These are phyloP conservation scores for Brienomyrus longianalis DNA, from an alignment of 2,113 vertebrate genomes.

Conservation along the genomic window DNA sequence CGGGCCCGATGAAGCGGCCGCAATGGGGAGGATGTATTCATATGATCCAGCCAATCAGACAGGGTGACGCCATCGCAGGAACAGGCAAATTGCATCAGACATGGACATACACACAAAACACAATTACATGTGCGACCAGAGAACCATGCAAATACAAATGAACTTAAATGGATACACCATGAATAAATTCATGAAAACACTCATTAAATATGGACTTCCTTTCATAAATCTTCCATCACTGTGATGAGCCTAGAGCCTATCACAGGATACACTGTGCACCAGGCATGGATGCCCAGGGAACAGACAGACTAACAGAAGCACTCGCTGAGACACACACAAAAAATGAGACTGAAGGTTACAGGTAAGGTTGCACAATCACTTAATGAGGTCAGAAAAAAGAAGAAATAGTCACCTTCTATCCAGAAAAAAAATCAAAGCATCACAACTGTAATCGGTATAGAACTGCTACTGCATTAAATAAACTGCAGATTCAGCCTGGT, in stretches of 20 bases:
- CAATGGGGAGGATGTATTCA: neutral
- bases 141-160: neutral
- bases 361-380: neutral
- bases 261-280: neutral
- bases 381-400: neutral
- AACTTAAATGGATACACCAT: neutral
- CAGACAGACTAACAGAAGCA: neutral
- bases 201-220: neutral
- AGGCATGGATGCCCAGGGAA: neutral
- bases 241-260: neutral
- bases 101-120: conserved; percentile 17
- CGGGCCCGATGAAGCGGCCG: neutral
- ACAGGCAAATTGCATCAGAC: conserved; percentile 84
- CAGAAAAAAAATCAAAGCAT: neutral
- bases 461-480: neutral
- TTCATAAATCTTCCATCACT: neutral
- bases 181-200: neutral
- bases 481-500: neutral
- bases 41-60: neutral
- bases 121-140: neutral
- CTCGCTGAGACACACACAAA: neutral
- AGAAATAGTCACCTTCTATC: neutral
- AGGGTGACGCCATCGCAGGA: conserved; percentile 65
- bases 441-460: neutral
- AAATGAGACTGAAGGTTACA: neutral